Evolutionary conservation across 2,888 invertebrate genomes (phyloP).

Genomic region (Orthosia incerta): DNA sequence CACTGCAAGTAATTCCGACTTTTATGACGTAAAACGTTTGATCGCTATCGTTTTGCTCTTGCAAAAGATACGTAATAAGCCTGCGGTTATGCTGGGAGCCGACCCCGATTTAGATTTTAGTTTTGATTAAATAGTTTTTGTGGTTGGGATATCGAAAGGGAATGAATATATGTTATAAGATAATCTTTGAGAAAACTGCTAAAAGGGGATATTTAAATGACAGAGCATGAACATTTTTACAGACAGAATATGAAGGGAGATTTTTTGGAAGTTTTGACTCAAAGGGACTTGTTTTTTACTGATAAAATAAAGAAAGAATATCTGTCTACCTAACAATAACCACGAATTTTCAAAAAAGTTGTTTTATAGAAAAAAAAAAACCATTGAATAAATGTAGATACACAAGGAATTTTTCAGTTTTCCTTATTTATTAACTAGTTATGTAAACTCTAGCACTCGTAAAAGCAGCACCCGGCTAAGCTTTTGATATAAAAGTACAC

Average conservation of each 20-base stretch:
- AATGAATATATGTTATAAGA: background rate
- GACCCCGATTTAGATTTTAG: too few species aligned
- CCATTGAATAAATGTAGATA: background rate
- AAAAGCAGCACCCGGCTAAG: conserved; percentile 58
- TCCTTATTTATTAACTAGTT: conserved; percentile 23
- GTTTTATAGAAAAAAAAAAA: background rate
- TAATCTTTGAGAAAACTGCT: background rate
- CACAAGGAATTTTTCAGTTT: too few species aligned
- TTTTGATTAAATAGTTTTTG: too few species aligned
- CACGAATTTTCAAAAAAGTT: too few species aligned
- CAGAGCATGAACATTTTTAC: background rate
- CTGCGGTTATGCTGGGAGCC: too few species aligned
- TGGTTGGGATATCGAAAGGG: background rate
- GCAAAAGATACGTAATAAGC: too few species aligned
- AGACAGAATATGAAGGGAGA: background rate
- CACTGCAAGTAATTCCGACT: too few species aligned
- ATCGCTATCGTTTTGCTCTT: too few species aligned
- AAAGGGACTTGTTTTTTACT: background rate
- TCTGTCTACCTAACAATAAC: background rate
- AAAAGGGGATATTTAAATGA: background rate
- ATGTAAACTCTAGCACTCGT: conserved; percentile 31
- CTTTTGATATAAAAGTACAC: conserved; percentile 61
- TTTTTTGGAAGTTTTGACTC: background rate
- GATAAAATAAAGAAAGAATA: background rate
- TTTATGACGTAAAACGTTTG: too few species aligned